Base-by-base conservation (phyloP, 2,113 vertebrate species). In the Fukomys damarensis region DNA sequence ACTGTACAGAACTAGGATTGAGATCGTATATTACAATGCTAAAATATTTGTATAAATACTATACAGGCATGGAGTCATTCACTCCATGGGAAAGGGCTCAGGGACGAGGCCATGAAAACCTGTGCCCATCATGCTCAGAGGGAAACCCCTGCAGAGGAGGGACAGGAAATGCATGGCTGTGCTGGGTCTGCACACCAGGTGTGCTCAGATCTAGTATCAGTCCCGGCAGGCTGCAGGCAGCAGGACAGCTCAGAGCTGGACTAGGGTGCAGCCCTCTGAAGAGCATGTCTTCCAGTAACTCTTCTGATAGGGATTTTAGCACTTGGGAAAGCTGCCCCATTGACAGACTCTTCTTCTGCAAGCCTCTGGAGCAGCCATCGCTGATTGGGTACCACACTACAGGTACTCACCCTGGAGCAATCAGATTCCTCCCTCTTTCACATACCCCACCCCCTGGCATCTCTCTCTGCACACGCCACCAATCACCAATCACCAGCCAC, bases 21-120 rank as follows among this genome's bases (percentile, higher is more conserved):
- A 97, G 86, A 89, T 24, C n/a, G 59, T 94, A 70, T 96, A 79
- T 95, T 86, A 96, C 98, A 98, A 96, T 93, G 98, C 98, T 98
- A 98, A 98, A 98, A 98, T 97, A 97, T 98, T 97, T 89, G 97
- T 98, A 99, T 99, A 99, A 99, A 99, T 99, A 99, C 98, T 99
- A 98, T 99, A 98, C 98, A 98, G 98, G 96, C 96, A 94, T 96
- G 77, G 96, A 98, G 97, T 96, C 93, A 97, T 92, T 96, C 96
- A 97, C 94, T 96, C 97, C 96, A 1, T n/a, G 41, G 93, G 97
- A 96, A 97, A 98, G 97, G 91, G 94, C 96, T 98, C 90, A 85
- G 96, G 85, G 22, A 90, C 24, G 32, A 76, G 54, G 91, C 52
- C 70, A 26, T 14, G 66, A 63, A 86, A 74, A 93, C 72, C 72